Evolutionary conservation across 2,888 invertebrate species (phyloP), one percentile per base, ranked within the genome.

Genomic region (Ormyrus thymus): DNA sequence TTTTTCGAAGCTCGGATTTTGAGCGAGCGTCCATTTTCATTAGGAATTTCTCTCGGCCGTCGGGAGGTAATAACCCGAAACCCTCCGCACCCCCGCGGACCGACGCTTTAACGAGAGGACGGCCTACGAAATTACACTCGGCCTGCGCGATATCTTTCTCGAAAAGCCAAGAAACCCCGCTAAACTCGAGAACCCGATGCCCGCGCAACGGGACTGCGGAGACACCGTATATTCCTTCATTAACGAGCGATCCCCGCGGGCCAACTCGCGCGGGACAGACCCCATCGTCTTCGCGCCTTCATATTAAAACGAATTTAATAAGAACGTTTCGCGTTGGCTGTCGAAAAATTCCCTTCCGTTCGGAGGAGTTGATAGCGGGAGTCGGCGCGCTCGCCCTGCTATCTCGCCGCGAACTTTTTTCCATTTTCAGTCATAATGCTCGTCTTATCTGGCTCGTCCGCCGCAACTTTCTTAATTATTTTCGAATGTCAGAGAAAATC

Each of bases 111-210:
- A 75, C 69, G 68, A 79, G 76, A 4, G 65, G 71, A 77, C 75
- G 68, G 79, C 59, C 81, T 78, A 79, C 83, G 78, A 83, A 84
- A 83, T 83, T 83, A 84, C 78, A 81, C 83, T 82, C 83, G 81
- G 56, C 29, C 29, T 4, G 79, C 11, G 53, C 1, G 53, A 29
- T 45, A n/a, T 45, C 9, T 6, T 46, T 55, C 9, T 6, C 46
- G 15, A 6, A 46, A 56, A 50, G 29, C 48, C 78, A 74, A 78
- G 59, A 43, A 6, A 13, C 62, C 61, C 50, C 10, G 45, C 10
- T 29, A 84, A 84, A 82, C 76, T 78, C 69, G 66, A 59, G 65
- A n/a, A 58, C 45, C 68, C 15, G 77, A 70, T 68, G 64, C 68
- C 51, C 71, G 58, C 29, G 66, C 79, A 77, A 65, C 78, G 78